Evolutionary conservation across 2,888 invertebrate species (phyloP), one percentile per base, ranked within the genome.

Genomic region (Heliconius hortense): DNA sequence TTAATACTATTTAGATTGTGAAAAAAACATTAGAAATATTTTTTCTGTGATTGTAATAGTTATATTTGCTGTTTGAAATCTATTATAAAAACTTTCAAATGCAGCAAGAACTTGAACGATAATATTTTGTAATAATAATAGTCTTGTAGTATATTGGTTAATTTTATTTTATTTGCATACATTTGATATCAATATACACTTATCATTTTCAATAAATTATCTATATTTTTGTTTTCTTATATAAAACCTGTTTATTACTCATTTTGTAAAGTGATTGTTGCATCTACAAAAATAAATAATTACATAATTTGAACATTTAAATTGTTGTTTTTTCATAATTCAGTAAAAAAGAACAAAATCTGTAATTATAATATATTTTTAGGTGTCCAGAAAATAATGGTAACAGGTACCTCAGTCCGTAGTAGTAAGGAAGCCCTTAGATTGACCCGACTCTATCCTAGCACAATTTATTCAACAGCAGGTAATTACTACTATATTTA

Each of bases 321-420:
- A 4, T 13, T 24, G 18, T 21, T 10, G 26, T 43, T 67, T 28
- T 21, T 2, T 21, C 21, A 48, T 48, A n/a, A 56, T 56, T 56
- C n/a, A 4, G 10, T 11, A 11, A 21, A 56, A 56, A n/a, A 2
- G 3, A 21, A n/a, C n/a, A n/a, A 56, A 56, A n/a, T 56, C 18
- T 48, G 7, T 59, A 26, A 43, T 31, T 35, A 60, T 24, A 31
- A 31, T 72, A 68, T 78, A 39, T 63, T 72, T 75, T 78, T 85
- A 97, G 97, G 98, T 84, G 98, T 98, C 85, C 97, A 97, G 89
- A 98, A 98, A 92, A 97, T 98, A 78, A 97, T 98, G 96, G 98
- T 98, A 77, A 98, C 97, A 74, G 98, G 98, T 70, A 97, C 97
- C 80, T 98, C 98, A 81, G 96, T 98, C 76, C 96, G 97, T 89